These are phyloP conservation scores for Chrysolina americana DNA, from an alignment of 2,888 invertebrate species.

Conservation along the genomic window DNA sequence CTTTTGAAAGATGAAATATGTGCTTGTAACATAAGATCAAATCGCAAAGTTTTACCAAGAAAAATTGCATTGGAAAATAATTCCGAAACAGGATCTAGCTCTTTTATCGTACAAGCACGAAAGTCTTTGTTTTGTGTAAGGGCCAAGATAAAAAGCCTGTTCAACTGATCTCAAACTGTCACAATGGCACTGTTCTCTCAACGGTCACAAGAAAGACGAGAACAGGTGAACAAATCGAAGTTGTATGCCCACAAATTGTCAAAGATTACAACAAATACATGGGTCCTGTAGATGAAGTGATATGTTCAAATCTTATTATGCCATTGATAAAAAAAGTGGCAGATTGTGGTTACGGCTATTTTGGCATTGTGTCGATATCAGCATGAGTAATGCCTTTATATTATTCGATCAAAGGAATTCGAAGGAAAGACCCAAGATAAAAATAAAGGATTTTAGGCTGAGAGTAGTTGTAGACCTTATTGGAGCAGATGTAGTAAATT, in stretches of 20 bases:
- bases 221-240: constrained; percentile 18
- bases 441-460: constrained; percentile 9
- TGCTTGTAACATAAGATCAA: too few relatives aligned
- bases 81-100: constrained; percentile 41
- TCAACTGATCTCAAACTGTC: too few relatives aligned
- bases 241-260: constrained; percentile 44
- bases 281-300: constrained; percentile 55
- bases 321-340: constrained; percentile 56
- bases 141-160: too few relatives aligned
- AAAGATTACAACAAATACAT: constrained; percentile 52
- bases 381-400: constrained; percentile 16
- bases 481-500: not conserved
- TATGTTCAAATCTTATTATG: constrained; percentile 57
- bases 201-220: constrained; percentile 23
- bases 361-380: constrained; percentile 20
- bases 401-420: not conserved
- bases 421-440: not conserved
- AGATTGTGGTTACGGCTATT: constrained; percentile 58
- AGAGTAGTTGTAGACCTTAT: not conserved
- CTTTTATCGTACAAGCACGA: constrained; percentile 23
- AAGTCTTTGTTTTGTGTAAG: too few relatives aligned
- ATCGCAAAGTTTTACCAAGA: constrained; percentile 46
- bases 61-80: constrained; percentile 34
- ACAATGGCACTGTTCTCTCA: constrained; percentile 12
- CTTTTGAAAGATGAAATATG: too few relatives aligned